phyloP scores from a whole-genome alignment of 2,113 vertebrate species.

The Cettia cetti region DNA sequence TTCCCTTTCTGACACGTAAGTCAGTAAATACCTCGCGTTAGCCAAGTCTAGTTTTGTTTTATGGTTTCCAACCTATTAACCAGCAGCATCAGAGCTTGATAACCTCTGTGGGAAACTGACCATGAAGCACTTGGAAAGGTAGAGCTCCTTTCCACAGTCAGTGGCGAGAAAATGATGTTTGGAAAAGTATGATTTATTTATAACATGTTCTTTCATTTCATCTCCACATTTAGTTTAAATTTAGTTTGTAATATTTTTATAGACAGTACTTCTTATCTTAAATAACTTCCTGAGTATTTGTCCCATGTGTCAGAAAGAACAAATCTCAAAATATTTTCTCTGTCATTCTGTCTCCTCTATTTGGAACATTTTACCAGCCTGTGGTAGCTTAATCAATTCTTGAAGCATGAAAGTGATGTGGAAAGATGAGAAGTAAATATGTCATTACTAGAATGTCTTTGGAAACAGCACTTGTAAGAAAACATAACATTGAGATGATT shows the following conservation, averaged over 20 bases:
- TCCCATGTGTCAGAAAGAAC: background rate
- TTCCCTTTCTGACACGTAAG: background rate
- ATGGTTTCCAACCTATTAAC: background rate
- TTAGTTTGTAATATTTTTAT: background rate
- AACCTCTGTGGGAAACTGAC: conserved; percentile 1
- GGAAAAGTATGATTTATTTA: background rate
- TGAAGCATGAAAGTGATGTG: background rate
- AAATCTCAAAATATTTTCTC: background rate
- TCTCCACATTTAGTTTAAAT: background rate
- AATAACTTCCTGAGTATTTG: background rate
- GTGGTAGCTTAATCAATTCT: background rate
- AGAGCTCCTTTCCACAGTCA: background rate
- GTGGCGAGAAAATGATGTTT: background rate
- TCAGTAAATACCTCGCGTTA: background rate
- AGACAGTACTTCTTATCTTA: background rate
- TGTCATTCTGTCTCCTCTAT: background rate
- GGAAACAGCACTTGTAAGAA: background rate
- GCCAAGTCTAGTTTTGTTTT: background rate
- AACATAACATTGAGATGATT: background rate
- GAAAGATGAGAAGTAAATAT: background rate
- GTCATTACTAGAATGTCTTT: background rate
- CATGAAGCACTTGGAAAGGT: background rate
- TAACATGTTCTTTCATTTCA: background rate
- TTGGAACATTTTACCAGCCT: background rate
- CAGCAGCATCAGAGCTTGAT: background rate